Evolutionary conservation across 2,888 invertebrate species (phyloP), one percentile per base, ranked within the genome.

Genomic region (Cephus pulcher): DNA sequence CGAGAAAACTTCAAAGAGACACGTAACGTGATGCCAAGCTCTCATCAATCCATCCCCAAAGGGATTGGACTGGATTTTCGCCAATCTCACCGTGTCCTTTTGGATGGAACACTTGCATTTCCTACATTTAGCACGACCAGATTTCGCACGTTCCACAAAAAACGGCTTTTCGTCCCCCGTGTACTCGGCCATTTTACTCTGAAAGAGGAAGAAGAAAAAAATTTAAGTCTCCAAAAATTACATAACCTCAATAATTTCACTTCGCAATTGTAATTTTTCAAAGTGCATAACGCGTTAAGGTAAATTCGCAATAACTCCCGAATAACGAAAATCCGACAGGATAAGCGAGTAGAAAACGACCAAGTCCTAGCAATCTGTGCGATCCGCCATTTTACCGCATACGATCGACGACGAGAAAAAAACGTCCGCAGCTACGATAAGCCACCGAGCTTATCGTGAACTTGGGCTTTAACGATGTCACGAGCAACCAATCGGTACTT

Each of bases 31-130:
- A 89, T 95, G 94, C 96, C 97, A 98, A 83, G 94, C 94, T 90
- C 97, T 98, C 96, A 98, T 97, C 86, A 95, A 95, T 0, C 94
- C 94, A 12, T 93, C 93, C 23, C 93, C 94, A 88, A 97, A 97
- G 0, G 96, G 97, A 91, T 97, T 98, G 1, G 95, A 92, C 6
- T 95, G 94, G 32, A 97, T 83, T 90, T 97, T 97, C 0, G 96
- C 97, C 74, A 98, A 92, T 79, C 98, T 93, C 73, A 97, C 88
- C 80, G 94, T 93, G 34, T 95, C 96, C 87, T 95, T 94, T 1
- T 94, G 94, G 86, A 97, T 95, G 87, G 95, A 95, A 80, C 94
- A 93, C 92, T 97, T 98, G 91, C 98, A 98, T 87, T 96, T 96
- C 91, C 97, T 97, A 89, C 98, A 98, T 23, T 94, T 94, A 1